Base-by-base conservation (phyloP, 2,113 vertebrate genomes). In the Rhineura floridana region DNA sequence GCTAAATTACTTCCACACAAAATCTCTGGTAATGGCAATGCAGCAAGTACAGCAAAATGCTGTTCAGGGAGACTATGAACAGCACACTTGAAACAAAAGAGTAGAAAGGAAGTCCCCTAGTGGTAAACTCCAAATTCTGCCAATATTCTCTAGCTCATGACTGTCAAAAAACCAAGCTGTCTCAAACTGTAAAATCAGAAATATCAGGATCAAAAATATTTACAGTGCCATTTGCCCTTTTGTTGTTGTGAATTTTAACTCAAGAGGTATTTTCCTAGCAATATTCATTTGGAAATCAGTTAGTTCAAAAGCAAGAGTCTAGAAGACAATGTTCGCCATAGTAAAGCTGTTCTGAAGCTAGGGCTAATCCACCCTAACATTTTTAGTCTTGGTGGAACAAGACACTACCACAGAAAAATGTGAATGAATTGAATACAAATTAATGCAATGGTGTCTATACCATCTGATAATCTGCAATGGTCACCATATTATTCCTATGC, bases 1-100 rank as follows among this genome's bases (percentile, higher is more conserved):
- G 4, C 0, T 0, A n/a, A 28, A 88, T 52, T 69, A 86, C 79
- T n/a, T 55, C 81, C 1, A 63, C 21, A 62, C 30, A 50, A 8
- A 63, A 44, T 21, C 36, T 19, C 2, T 1, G 30, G 70, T 33
- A 73, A 10, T 33, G 17, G 15, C 28, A 69, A 36, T 67, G 23
- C n/a, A 6, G 36, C 52, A 62, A 62, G 3, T 55, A 8, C 10
- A 33, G 15, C 2, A 39, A 9, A 48, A 83, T 0, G 33, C 0
- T 19, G 67, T 59, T 63, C 28, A 52, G 36, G 72, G 6, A 69
- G 30, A 46, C n/a, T 48, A 33, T 50, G 52, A 55, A 81, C 10
- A 81, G 52, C 33, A 80, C n/a, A 81, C 55, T 70, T 83, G 42
- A 84, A 72, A 39, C n/a, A 12, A 42, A 85, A 33, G 48, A 36